Base-by-base conservation (phyloP, 2,113 vertebrate genomes). In the Macquaria australasica region DNA sequence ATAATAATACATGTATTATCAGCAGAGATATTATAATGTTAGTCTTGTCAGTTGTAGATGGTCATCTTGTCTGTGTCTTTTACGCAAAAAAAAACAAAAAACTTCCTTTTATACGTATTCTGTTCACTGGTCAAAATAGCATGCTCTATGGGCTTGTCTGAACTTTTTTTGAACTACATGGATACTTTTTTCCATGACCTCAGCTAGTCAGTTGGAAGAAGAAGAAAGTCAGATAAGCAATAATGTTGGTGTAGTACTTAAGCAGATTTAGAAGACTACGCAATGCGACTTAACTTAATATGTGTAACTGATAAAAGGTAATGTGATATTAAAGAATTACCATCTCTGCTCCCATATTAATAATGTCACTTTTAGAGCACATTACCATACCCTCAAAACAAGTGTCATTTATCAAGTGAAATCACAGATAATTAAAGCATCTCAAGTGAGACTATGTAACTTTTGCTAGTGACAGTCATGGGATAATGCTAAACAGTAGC, bases 201-300 rank as follows among this genome's bases (percentile, higher is more conserved):
- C 21, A 10, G 14, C 50, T 79, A 63, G 82, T 86, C 72, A 69
- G 37, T 73, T 59, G 48, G 10, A 60, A 62, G 34, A 34, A 45
- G 0, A 51, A 37, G 12, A 82, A 63, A 84, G 16, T 64, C 28
- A 48, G 77, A 83, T 79, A n/a, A 48, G 53, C 28, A 79, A 39
- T 5, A 53, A 12, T 67, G 9, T 12, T 9, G 16, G 10, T 41
- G 43, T 69, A n/a, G 31, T 7, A 37, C 56, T 60, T 51, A 0
- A 28, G 25, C 43, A 25, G 70, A 45, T 70, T 41, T 45, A 48
- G 37, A 6, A 34, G 23, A 58, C 63, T 48, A 5, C 48, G 3
- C 15, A 43, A 7, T 34, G 60, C 1, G 39, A 56, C 62, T 25
- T 53, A 51, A 68, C 23, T 21, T 70, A 25, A 56, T 48, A 28